phyloP scores from a whole-genome alignment of 2,888 invertebrate species.

The Andrena bucephala region DNA sequence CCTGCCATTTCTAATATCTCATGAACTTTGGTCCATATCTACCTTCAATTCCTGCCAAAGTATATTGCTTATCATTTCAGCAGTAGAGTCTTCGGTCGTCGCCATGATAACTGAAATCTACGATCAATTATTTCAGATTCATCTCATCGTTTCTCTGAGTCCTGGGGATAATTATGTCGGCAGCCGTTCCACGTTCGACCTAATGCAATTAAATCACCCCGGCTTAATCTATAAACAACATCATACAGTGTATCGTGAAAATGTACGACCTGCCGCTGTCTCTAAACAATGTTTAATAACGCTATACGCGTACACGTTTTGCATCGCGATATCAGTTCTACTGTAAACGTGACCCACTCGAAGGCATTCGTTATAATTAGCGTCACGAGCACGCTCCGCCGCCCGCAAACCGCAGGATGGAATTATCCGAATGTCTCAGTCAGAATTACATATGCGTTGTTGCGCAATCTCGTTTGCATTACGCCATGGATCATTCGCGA shows the following conservation, averaged over 20 bases:
- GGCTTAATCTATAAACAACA: slow-evolving; percentile 38
- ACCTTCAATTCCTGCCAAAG: not conserved
- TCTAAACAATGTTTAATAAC: slow-evolving; percentile 63
- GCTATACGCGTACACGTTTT: slow-evolving; percentile 41
- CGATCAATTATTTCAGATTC: not conserved
- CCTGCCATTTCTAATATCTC: too few species aligned
- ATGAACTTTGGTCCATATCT: too few species aligned
- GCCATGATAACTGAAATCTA: not conserved
- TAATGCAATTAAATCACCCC: slow-evolving; percentile 45
- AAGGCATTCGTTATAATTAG: slow-evolving; percentile 77
- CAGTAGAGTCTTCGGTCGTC: not conserved
- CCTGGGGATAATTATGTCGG: slow-evolving; percentile 16
- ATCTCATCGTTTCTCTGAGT: not conserved
- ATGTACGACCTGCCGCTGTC: slow-evolving; percentile 41
- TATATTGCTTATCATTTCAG: not conserved
- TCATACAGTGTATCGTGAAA: slow-evolving; percentile 33
- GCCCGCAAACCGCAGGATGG: slow-evolving; percentile 62
- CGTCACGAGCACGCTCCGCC: slow-evolving; percentile 68
- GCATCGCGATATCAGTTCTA: slow-evolving; percentile 52
- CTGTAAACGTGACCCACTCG: slow-evolving; percentile 67
- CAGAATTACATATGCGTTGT: slow-evolving; percentile 62
- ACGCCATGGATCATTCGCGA: slow-evolving; percentile 33
- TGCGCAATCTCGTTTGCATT: slow-evolving; percentile 52
- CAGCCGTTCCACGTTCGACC: not conserved
- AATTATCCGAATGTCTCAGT: slow-evolving; percentile 71